Evolutionary conservation across 1,140 invertebrate genomes (phyloP).

Genomic region (honey bee (Apis mellifera)): DNA sequence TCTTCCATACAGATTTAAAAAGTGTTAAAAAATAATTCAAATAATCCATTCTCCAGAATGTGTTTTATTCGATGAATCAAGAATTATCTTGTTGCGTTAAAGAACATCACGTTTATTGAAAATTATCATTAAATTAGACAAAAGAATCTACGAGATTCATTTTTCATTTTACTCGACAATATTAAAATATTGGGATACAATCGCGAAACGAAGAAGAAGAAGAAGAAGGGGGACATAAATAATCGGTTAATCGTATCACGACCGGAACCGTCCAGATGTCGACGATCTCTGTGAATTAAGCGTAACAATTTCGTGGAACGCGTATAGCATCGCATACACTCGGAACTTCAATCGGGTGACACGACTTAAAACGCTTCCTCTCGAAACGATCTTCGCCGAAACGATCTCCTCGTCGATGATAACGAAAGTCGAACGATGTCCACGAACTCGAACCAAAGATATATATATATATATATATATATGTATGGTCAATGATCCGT

Average conservation of each 20-base stretch:
- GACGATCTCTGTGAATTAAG: conserved; percentile 28
- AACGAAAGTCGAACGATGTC: neutral
- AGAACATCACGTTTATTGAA: no score
- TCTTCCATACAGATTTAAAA: no score
- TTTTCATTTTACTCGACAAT: no score
- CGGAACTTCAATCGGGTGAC: neutral
- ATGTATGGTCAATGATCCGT: neutral
- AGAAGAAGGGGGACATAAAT: neutral
- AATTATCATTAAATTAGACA: no score
- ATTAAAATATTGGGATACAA: conserved; percentile 1
- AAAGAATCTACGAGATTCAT: no score
- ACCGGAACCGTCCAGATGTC: conserved; percentile 19
- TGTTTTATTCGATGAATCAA: no score
- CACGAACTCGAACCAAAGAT: neutral
- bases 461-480: no score
- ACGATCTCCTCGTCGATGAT: neutral
- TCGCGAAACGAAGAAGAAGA: neutral
- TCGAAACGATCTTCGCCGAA: conserved; percentile 8
- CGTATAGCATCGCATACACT: neutral
- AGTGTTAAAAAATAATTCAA: no score
- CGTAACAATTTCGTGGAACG: conserved; percentile 35
- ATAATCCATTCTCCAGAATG: no score
- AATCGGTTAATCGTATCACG: conserved; percentile 10
- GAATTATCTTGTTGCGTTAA: no score
- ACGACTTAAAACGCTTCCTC: conserved; percentile 4